A percentile compares a stretch with the other conserved stretches of the same genome.
phyloP scores from a whole-genome alignment of 2,888 invertebrate genomes.

The Apodemia hepburni region DNA sequence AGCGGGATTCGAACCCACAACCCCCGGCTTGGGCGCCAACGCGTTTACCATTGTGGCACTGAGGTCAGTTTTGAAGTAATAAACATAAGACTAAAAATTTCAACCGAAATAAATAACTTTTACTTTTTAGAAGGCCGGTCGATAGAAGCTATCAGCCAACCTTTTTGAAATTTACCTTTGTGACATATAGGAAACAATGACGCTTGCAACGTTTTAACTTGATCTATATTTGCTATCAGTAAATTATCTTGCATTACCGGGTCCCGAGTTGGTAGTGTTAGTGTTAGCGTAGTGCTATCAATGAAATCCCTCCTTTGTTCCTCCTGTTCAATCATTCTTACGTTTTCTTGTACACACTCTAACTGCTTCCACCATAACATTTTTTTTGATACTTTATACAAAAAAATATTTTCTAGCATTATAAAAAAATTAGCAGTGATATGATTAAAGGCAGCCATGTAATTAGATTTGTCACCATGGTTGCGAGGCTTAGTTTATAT shows the following conservation, averaged over 20 bases:
- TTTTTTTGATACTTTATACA: conserved; percentile 34
- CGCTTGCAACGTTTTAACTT: conserved; percentile 84
- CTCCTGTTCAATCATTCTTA: conserved; percentile 65
- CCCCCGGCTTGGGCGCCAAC: no score
- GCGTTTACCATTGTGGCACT: no score
- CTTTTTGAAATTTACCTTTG: conserved; percentile 55
- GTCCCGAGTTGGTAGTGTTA: conserved; percentile 57
- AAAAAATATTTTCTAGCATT: neutral
- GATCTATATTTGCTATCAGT: conserved; percentile 66
- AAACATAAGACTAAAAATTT: no score
- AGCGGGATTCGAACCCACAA: no score
- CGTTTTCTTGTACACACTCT: conserved; percentile 54
- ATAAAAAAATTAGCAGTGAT: neutral
- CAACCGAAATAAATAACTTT: neutral
- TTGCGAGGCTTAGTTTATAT: conserved; percentile 45
- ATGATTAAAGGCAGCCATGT: neutral
- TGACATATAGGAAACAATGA: conserved; percentile 82
- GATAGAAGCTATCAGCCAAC: neutral
- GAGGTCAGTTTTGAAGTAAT: no score
- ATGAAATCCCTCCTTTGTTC: conserved; percentile 57
- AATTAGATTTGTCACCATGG: conserved; percentile 56
- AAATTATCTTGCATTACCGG: conserved; percentile 63
- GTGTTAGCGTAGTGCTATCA: conserved; percentile 58
- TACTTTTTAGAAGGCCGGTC: neutral
- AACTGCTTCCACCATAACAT: conserved; percentile 78